These are phyloP conservation scores for Lithophane ornitopus DNA, from an alignment of 2,888 invertebrate genomes.

Conservation along the genomic window DNA sequence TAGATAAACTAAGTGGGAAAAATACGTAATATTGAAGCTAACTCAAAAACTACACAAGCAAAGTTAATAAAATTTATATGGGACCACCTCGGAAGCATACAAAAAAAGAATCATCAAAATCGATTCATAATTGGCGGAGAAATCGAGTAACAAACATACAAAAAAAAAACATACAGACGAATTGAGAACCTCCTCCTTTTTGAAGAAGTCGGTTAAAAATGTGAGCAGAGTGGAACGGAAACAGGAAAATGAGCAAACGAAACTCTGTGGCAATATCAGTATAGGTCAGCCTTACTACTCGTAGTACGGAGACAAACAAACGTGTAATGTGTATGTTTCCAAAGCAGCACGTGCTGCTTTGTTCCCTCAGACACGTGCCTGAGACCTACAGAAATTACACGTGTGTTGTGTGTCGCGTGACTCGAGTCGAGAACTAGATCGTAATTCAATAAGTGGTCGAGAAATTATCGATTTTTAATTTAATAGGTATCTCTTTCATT, in stretches of 20 bases:
- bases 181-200: no score
- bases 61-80: no score
- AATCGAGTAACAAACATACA: no score
- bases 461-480: constrained; percentile 23
- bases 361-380: constrained; percentile 25
- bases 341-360: constrained; percentile 27
- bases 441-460: constrained; percentile 39
- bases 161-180: no score
- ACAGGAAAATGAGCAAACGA: neutral
- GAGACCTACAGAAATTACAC: constrained; percentile 3
- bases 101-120: no score
- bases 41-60: no score
- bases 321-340: neutral
- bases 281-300: neutral
- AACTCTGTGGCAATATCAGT: neutral
- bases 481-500: neutral
- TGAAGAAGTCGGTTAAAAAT: no score
- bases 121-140: no score
- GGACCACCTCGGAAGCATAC: no score
- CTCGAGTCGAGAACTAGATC: constrained; percentile 3
- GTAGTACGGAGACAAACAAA: constrained; percentile 16
- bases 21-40: no score
- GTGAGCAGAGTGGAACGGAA: no score
- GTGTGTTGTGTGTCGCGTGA: neutral
- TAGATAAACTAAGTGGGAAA: no score